Evolutionary conservation across 2,888 invertebrate genomes (phyloP).

Genomic region (Orgyia antiqua): DNA sequence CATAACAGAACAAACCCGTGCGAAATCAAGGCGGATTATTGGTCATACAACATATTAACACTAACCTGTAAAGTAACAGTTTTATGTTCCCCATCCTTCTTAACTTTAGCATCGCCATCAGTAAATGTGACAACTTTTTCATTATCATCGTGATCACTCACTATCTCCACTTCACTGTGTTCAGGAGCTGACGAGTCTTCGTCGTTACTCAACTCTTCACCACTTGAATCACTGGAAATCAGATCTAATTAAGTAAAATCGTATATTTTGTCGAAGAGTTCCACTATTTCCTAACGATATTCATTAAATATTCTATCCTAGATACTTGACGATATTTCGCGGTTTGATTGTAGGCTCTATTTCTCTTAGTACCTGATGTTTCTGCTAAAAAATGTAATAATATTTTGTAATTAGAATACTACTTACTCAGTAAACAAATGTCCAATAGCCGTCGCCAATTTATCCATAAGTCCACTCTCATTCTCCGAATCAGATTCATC

Average conservation of each 20-base stretch:
- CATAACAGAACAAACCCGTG: too few species aligned
- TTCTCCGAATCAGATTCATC: conserved; percentile 87
- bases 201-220: conserved; percentile 58
- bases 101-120: conserved; percentile 43
- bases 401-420: too few species aligned
- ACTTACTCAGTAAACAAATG: conserved; percentile 87
- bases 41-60: too few species aligned
- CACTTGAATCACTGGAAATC: conserved; percentile 56
- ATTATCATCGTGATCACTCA: conserved; percentile 38
- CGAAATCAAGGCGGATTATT: too few species aligned
- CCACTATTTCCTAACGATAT: too few species aligned
- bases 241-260: neutral
- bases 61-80: conserved; percentile 59
- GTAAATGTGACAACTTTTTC: conserved; percentile 51
- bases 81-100: conserved; percentile 47
- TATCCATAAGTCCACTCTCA: conserved; percentile 83
- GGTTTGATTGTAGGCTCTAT: too few species aligned
- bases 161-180: conserved; percentile 49
- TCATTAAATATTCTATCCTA: too few species aligned
- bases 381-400: too few species aligned
- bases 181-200: conserved; percentile 63
- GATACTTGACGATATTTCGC: too few species aligned
- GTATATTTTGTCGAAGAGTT: too few species aligned
- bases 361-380: too few species aligned
- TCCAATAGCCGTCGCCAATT: conserved; percentile 84